Evolutionary conservation across 2,113 vertebrate species (phyloP).

Genomic region (Thunnus maccoyii): DNA sequence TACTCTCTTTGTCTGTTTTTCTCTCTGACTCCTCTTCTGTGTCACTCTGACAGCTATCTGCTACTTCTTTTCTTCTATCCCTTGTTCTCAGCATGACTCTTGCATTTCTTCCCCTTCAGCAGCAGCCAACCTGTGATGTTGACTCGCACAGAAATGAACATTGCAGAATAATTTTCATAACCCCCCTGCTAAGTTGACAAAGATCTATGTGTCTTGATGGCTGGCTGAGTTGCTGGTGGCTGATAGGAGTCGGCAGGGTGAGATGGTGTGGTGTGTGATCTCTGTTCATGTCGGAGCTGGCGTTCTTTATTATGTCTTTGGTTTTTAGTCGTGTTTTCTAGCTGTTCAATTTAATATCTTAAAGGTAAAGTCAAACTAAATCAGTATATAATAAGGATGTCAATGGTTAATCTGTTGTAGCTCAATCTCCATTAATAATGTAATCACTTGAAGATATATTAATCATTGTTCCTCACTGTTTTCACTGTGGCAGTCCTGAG

Average conservation of each 20-base stretch:
- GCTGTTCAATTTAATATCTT: too few species aligned
- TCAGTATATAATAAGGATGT: too few species aligned
- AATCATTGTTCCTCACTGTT: too few species aligned
- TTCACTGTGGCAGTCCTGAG: too few species aligned
- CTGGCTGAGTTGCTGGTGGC: slow-evolving; percentile 45
- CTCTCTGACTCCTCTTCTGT: slow-evolving; percentile 25
- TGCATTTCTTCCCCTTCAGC: slow-evolving; percentile 19
- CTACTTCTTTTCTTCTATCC: background rate
- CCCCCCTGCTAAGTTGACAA: slow-evolving; percentile 54
- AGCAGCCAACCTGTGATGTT: slow-evolving; percentile 51
- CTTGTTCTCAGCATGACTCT: slow-evolving; percentile 21
- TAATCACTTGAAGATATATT: too few species aligned
- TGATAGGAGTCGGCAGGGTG: slow-evolving; percentile 41
- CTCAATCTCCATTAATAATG: too few species aligned
- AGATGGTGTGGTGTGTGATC: slow-evolving; percentile 12
- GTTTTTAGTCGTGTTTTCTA: too few species aligned
- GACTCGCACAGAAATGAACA: slow-evolving; percentile 46
- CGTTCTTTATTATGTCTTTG: too few species aligned
- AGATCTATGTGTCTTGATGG: slow-evolving; percentile 57
- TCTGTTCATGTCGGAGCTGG: background rate
- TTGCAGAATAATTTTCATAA: slow-evolving; percentile 51
- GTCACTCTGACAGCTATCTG: slow-evolving; percentile 5
- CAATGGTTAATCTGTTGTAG: too few species aligned
- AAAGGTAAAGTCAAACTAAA: too few species aligned
- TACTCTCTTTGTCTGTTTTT: slow-evolving; percentile 31